Evolutionary conservation across 1,140 invertebrate genomes (phyloP).

Genomic region (Atta colombica): DNA sequence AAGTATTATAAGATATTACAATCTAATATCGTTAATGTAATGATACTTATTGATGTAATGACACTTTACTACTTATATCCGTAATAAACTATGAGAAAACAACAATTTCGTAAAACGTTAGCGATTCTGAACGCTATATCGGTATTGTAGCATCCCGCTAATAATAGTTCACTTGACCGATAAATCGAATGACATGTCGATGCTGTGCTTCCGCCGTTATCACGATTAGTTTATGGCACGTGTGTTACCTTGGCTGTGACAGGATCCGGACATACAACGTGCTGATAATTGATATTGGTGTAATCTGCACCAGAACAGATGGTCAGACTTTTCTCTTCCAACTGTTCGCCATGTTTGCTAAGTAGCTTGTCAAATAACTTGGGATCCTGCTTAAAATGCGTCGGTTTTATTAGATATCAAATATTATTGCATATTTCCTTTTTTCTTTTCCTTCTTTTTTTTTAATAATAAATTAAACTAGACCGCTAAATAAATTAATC

Average conservation of each 20-base stretch:
- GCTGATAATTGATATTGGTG: constrained; percentile 99
- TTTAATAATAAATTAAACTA: not conserved
- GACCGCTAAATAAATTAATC: no score
- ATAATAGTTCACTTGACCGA: constrained; percentile 45
- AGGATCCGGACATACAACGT: constrained; percentile 97
- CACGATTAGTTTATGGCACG: not conserved
- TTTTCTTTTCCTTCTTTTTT: not conserved
- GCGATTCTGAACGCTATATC: not conserved
- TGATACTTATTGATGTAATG: not conserved
- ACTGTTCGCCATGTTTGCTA: constrained; percentile 91
- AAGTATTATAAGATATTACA: not conserved
- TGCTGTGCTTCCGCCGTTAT: constrained; percentile 25
- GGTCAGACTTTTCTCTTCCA: constrained; percentile 98
- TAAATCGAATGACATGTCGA: constrained; percentile 18
- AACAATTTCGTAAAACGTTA: not conserved
- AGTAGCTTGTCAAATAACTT: constrained; percentile 93
- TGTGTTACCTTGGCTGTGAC: constrained; percentile 95
- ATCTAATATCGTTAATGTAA: not conserved
- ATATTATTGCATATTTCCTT: not conserved
- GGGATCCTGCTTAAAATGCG: constrained; percentile 90
- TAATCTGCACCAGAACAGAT: constrained; percentile 99
- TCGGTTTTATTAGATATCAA: constrained; percentile 7
- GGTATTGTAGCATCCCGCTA: not conserved
- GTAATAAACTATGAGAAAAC: not conserved
- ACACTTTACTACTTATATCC: not conserved